These are phyloP conservation scores for Chaetops frenatus DNA, from an alignment of 2,113 vertebrate genomes.

Conservation along the genomic window DNA sequence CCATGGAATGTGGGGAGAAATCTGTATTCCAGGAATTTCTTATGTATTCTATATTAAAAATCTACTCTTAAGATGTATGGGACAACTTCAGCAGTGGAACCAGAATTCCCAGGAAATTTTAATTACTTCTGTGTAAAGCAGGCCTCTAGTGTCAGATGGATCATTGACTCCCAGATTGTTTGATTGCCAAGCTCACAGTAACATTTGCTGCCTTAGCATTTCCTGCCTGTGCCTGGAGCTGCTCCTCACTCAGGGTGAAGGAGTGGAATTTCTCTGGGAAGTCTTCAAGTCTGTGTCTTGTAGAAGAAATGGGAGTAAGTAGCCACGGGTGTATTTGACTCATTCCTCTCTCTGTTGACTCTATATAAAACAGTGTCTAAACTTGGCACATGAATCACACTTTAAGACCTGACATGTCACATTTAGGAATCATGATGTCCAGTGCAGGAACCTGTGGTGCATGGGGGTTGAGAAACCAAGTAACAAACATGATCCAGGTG, in stretches of 20 bases:
- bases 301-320: neutral
- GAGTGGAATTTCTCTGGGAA: neutral
- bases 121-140: neutral
- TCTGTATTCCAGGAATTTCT: neutral
- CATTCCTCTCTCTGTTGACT: neutral
- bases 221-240: neutral
- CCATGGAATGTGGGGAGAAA: neutral
- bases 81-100: neutral
- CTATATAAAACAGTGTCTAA: neutral
- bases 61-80: neutral
- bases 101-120: neutral
- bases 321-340: neutral
- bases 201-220: neutral
- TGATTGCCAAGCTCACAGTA: neutral
- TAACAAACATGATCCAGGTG: neutral
- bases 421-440: neutral
- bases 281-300: neutral
- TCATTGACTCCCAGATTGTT: neutral
- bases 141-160: neutral
- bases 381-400: neutral
- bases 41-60: neutral
- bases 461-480: neutral
- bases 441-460: neutral
- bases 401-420: neutral
- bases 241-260: neutral